phyloP scores from a whole-genome alignment of 2,888 invertebrate genomes.

The Selenia dentaria region DNA sequence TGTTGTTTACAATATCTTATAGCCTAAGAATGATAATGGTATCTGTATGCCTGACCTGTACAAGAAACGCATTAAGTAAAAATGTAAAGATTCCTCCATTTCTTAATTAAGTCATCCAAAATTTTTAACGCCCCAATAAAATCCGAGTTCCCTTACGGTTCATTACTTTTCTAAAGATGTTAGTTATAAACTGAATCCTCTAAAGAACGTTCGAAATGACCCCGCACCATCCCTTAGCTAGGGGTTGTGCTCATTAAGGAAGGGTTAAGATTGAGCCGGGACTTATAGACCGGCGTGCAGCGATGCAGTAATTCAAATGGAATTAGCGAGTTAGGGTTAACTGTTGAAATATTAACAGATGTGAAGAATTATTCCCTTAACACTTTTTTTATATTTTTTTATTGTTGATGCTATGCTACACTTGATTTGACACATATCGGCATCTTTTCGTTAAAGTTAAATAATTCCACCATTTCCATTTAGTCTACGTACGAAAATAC shows the following conservation, averaged over 20 bases:
- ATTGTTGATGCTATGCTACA: too few species aligned
- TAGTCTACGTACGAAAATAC: too few species aligned
- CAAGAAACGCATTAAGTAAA: too few species aligned
- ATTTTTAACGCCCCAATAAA: constrained; percentile 28
- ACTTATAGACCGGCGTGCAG: constrained; percentile 41
- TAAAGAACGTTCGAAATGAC: constrained; percentile 34
- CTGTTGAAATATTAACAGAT: constrained; percentile 55
- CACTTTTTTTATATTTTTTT: background rate
- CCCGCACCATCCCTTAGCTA: constrained; percentile 29
- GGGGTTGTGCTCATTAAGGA: constrained; percentile 51
- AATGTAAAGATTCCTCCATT: too few species aligned
- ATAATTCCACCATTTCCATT: too few species aligned
- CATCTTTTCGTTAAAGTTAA: too few species aligned
- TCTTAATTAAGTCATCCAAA: constrained; percentile 11
- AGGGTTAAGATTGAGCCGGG: constrained; percentile 62
- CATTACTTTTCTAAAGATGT: constrained; percentile 35
- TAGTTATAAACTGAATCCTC: constrained; percentile 23
- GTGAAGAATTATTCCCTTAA: constrained; percentile 28
- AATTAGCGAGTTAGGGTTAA: constrained; percentile 57
- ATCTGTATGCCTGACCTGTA: too few species aligned
- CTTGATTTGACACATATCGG: too few species aligned
- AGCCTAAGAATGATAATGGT: too few species aligned
- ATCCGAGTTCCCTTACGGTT: constrained; percentile 24
- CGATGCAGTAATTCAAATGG: constrained; percentile 59
- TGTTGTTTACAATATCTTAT: too few species aligned